Evolutionary conservation across 2,113 vertebrate genomes (phyloP).

Genomic region (Pterocles orientalis): DNA sequence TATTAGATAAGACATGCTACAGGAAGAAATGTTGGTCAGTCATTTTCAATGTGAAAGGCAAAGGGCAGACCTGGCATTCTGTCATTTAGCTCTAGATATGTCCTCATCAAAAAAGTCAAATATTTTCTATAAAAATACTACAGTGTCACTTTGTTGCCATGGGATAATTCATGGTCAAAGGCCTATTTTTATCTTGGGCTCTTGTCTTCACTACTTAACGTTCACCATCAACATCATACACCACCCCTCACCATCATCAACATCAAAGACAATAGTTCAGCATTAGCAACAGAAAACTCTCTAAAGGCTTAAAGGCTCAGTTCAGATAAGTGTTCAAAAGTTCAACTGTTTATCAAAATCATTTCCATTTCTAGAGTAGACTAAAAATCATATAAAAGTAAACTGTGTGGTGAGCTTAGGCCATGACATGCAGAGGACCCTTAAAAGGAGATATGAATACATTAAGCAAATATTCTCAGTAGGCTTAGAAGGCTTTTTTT

Average conservation of each 20-base stretch:
- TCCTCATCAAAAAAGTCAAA: slow-evolving; percentile 34
- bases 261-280: neutral
- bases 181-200: neutral
- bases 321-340: neutral
- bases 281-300: neutral
- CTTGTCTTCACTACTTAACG: neutral
- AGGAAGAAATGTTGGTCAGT: neutral
- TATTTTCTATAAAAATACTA: neutral
- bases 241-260: neutral
- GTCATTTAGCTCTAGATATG: slow-evolving; percentile 25
- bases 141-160: neutral
- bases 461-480: neutral
- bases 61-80: neutral
- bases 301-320: neutral
- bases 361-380: neutral
- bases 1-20: neutral
- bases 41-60: slow-evolving; percentile 7
- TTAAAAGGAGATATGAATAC: neutral
- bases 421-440: neutral
- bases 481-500: neutral
- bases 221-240: neutral
- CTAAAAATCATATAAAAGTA: neutral
- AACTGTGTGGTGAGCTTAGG: neutral
- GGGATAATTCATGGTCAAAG: neutral
- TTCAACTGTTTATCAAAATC: neutral